These are phyloP conservation scores for Rostratula benghalensis DNA, from an alignment of 2,113 vertebrate species.

Conservation along the genomic window DNA sequence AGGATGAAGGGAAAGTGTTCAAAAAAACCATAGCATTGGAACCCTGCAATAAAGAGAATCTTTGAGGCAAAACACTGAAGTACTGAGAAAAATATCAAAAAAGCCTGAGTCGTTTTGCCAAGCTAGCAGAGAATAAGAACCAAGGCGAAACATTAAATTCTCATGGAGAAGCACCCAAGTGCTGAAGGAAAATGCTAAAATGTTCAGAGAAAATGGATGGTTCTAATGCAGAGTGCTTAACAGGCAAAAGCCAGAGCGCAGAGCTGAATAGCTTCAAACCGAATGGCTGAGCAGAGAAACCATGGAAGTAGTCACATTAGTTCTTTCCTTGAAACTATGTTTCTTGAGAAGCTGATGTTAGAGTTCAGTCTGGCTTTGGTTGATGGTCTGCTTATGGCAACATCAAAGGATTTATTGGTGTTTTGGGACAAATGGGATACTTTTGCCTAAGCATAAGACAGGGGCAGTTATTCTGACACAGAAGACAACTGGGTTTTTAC, in stretches of 20 bases:
- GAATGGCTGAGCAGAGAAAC: neutral
- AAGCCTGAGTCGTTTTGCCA: neutral
- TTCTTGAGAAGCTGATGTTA: neutral
- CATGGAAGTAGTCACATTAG: neutral
- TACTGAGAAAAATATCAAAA: neutral
- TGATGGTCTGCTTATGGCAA: neutral
- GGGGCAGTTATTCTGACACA: neutral
- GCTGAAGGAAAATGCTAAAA: constrained; percentile 4
- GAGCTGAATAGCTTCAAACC: neutral
- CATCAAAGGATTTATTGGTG: neutral
- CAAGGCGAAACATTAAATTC: neutral
- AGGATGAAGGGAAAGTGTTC: neutral
- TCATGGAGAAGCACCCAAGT: neutral
- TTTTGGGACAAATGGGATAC: neutral
- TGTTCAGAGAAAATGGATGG: neutral
- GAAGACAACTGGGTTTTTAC: neutral
- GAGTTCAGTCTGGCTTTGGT: neutral
- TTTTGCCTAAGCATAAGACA: neutral
- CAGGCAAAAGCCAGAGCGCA: neutral
- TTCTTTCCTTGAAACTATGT: neutral
- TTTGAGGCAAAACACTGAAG: constrained; percentile 3
- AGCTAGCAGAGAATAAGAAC: neutral
- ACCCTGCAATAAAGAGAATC: neutral
- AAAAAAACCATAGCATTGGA: neutral
- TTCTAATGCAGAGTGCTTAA: neutral